These are phyloP conservation scores for Drosophila sp. DNA, from an alignment of 1,140 invertebrate genomes.

Conservation along the genomic window DNA sequence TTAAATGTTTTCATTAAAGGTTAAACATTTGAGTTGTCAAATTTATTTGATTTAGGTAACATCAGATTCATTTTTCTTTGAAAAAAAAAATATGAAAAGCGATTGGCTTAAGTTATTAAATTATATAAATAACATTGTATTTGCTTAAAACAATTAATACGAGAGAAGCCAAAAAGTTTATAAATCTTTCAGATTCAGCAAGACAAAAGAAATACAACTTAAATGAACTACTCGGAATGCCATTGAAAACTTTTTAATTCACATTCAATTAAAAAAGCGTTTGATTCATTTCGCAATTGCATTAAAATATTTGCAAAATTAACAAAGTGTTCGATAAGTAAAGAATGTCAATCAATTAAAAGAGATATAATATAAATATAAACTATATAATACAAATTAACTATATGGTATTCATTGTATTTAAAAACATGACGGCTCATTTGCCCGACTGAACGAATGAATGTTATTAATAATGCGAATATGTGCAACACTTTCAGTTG, in stretches of 20 bases:
- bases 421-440: conserved; percentile 40
- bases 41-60: too few relatives aligned
- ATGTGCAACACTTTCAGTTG: conserved; percentile 19
- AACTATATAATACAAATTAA: conserved; percentile 62
- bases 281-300: conserved; percentile 24
- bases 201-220: conserved; percentile 11
- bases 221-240: conserved; percentile 9
- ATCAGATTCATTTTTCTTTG: too few relatives aligned
- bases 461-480: conserved; percentile 34
- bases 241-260: conserved; percentile 19
- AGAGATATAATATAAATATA: conserved; percentile 38
- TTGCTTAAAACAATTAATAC: neutral
- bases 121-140: neutral
- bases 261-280: conserved; percentile 28
- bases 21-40: too few relatives aligned
- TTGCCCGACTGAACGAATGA: conserved; percentile 12
- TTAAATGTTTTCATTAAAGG: too few relatives aligned
- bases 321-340: conserved; percentile 15
- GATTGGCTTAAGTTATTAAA: neutral
- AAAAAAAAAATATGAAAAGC: too few relatives aligned
- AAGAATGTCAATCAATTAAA: conserved; percentile 41
- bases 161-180: neutral
- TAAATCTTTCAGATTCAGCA: neutral
- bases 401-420: conserved; percentile 38
- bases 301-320: conserved; percentile 23